Base-by-base conservation (phyloP, 92 coral and sea anemone species). In the Blastomussa wellsi region DNA sequence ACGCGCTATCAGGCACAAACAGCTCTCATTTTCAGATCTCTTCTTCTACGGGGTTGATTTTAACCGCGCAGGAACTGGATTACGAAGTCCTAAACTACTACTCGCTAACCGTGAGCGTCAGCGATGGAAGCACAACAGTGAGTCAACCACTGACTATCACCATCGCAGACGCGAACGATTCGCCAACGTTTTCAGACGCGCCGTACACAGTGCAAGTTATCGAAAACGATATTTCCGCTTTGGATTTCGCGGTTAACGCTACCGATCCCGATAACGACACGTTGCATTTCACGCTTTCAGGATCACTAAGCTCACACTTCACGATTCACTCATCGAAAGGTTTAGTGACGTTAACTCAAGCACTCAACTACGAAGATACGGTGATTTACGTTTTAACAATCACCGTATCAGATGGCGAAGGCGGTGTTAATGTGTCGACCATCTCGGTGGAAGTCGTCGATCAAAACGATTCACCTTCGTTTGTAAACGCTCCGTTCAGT, bases 231-330 rank as follows among this genome's bases (percentile, higher is more conserved):
- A 79, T 82, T 14, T 83, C 72, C 78, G 89, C 91, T 4, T 72
- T 85, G 17, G 89, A 74, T 59, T 55, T 65, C 69, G 76, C 87
- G 59, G 94, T 79, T 17, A 85, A 92, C 41, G 97, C 94, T 17
- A 62, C 78, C 2, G 97, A 93, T 83, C 88, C 79, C 11, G 97
- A 93, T 76, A 89, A 88, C 78, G 94, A 89, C 71, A 82, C 86
- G 12, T 72, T 93, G 17, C 72, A 42, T 64, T 91, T 82, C 72
- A 87, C 84, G 44, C 81, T 91, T 32, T 48, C 88, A 11, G 93
- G 93, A 33, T 86, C 91, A 16, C 91, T 91, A 42, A 88, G 91
- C 70, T 38, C 85, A 7, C 59, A 70, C 39, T 91, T 88, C 77
- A 38, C 79, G 28, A 88, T 91, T 72, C 91, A 91, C 48, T 68